Evolutionary conservation across 2,113 vertebrate genomes (phyloP).

Genomic region (Suncus etruscus): DNA sequence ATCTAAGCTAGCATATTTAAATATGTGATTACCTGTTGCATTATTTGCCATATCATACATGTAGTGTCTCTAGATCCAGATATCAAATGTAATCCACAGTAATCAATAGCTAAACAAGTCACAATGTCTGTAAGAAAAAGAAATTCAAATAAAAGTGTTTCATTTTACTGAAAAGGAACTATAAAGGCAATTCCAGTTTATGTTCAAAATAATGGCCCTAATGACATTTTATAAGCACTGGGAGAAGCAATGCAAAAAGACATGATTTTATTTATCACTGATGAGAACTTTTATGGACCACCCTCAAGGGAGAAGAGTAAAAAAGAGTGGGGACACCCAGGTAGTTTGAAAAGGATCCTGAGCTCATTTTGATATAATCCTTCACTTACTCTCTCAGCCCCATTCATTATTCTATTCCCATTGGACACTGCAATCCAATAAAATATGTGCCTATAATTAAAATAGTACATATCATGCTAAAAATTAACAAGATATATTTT

Average conservation of each 20-base stretch:
- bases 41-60: conserved; percentile 98
- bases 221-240: neutral
- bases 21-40: conserved; percentile 91
- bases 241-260: neutral
- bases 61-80: conserved; percentile 98
- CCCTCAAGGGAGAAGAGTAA: too few species aligned
- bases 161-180: conserved; percentile 49
- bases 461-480: too few species aligned
- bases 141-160: conserved; percentile 53
- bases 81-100: conserved; percentile 97
- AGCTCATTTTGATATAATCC: too few species aligned
- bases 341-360: too few species aligned
- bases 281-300: too few species aligned
- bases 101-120: conserved; percentile 96
- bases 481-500: too few species aligned
- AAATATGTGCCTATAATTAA: too few species aligned
- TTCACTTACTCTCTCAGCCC: too few species aligned
- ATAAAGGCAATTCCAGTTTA: conserved; percentile 46
- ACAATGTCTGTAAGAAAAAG: conserved; percentile 91
- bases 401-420: too few species aligned
- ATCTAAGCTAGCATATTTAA: conserved; percentile 50
- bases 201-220: neutral
- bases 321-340: too few species aligned
- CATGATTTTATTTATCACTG: too few species aligned
- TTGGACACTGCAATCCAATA: too few species aligned